Percentiles rank a stretch among this genome's conserved stretches.
phyloP scores from a whole-genome alignment of 2,888 invertebrate genomes.

The Cancer borealis region DNA sequence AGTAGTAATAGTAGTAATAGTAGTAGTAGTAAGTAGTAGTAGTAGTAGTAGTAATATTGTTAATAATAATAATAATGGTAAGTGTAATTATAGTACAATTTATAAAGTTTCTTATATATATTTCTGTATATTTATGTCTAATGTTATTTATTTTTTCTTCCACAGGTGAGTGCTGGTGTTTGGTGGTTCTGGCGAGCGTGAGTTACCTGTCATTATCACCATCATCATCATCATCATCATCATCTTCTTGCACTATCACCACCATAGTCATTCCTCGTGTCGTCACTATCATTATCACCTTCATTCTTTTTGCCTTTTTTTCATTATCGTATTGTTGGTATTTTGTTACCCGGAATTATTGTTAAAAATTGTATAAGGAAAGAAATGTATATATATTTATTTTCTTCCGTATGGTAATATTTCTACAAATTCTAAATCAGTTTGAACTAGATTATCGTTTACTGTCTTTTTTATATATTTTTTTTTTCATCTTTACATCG shows the following conservation, averaged over 20 bases:
- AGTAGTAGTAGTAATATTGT: neutral
- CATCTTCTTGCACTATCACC: neutral
- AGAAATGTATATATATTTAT: neutral
- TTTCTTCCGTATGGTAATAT: neutral
- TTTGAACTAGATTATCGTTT: no score
- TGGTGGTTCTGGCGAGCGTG: neutral
- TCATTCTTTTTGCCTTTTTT: neutral
- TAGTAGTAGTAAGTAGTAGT: neutral
- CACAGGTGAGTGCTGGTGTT: slow-evolving; percentile 45
- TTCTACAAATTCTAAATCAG: no score
- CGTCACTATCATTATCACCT: neutral
- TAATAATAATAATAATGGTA: neutral
- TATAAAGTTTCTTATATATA: neutral
- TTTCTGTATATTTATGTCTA: neutral
- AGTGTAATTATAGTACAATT: neutral
- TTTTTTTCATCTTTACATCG: no score
- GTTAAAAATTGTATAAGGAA: neutral
- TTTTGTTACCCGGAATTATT: neutral
- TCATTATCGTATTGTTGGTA: neutral
- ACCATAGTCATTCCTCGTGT: neutral
- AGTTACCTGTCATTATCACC: neutral
- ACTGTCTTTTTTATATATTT: no score
- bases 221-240: neutral
- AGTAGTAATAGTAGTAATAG: neutral
- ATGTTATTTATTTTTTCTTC: neutral